Evolutionary conservation across 2,888 invertebrate genomes (phyloP), one percentile per base, ranked within the genome.

Genomic region (Crepidodera aurea): DNA sequence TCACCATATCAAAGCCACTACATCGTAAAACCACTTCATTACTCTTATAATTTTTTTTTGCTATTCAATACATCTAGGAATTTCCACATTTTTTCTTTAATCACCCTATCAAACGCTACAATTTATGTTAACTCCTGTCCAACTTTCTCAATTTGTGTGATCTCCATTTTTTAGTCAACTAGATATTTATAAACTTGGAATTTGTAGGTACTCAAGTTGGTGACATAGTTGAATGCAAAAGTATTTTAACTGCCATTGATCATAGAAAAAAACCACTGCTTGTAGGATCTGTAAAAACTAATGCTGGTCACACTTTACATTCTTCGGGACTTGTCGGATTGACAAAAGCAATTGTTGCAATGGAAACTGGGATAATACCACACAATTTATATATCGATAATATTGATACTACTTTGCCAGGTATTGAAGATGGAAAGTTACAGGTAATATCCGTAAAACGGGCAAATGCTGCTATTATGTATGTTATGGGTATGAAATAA

Each of bases 331-430:
- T 88, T 27, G 84, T 84, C 34, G 83, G 85, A 6, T 73, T 89
- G 29, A 84, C 84, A 1, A 89, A 89, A 82, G 86, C 82, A 1
- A 69, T 89, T 6, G 82, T 92, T 29, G 86, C 88, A 0, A 90
- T 90, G 82, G 88, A 92, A 71, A 82, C 82, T 12, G 87, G 88
- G 0, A 67, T 81, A 8, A 82, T 93, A 51, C 90, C 92, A 0
- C 87, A 87, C 0, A 93, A 93, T 78, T 81, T 93, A 12, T 87
- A 93, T 76, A 91, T 83, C 75, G 79, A 83, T 0, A 80, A 75
- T 0, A 90, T 91, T 0, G 81, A 84, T 1, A 75, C 81, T 19
- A 85, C 84, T 48, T 70, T 86, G 0, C 78, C 78, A n/a, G 83
- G 83, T 15, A 69, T 88, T 5, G 78, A 79, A 1, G 83, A 85